phyloP scores from a whole-genome alignment of 1,140 invertebrate species.

The Drosophila sulfurigaster region DNA sequence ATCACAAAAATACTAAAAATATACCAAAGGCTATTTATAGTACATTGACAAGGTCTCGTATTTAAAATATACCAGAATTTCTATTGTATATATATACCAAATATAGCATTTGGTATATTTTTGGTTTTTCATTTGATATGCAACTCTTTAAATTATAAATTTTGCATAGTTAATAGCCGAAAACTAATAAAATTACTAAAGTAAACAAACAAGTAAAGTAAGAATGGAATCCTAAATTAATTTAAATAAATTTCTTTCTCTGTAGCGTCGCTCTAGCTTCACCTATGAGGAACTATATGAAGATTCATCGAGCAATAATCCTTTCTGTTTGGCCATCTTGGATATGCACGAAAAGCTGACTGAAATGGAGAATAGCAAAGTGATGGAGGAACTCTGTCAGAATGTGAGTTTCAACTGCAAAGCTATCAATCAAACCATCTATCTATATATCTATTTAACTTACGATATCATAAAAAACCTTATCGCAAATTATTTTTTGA shows the following conservation, averaged over 20 bases:
- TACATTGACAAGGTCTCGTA: too few relatives aligned
- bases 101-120: too few relatives aligned
- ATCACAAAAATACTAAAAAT: too few relatives aligned
- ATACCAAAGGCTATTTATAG: too few relatives aligned
- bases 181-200: not conserved
- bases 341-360: constrained; percentile 25
- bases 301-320: constrained; percentile 44
- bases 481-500: constrained; percentile 34
- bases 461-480: constrained; percentile 26
- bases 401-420: constrained; percentile 46
- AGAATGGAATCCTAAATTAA: not conserved
- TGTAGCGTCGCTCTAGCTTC: constrained; percentile 42
- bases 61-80: too few relatives aligned
- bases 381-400: not conserved
- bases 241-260: not conserved
- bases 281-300: constrained; percentile 59
- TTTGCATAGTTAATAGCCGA: too few relatives aligned
- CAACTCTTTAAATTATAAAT: too few relatives aligned
- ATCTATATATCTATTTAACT: not conserved
- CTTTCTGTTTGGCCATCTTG: constrained; percentile 57
- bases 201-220: not conserved
- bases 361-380: not conserved
- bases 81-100: too few relatives aligned
- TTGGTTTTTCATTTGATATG: too few relatives aligned
- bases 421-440: constrained; percentile 8